Conservation (phyloP, 2,797 vertebrate genomes). For the Hypotaenidia philippensis region DNA sequence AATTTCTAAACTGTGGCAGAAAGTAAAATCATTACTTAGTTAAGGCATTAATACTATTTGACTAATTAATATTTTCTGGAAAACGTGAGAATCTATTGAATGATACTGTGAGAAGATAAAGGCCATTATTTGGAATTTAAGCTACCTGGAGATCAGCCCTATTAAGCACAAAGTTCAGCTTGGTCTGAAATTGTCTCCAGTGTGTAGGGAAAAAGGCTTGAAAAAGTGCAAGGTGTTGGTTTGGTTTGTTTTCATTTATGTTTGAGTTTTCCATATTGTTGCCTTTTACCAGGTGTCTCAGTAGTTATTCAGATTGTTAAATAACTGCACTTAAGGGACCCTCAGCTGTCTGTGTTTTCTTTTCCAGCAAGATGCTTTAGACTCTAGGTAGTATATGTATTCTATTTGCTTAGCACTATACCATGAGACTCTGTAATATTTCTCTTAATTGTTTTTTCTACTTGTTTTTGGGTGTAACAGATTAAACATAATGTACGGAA, state of each 20-base stretch:
- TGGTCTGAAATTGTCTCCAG: neutral
- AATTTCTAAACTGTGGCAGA: neutral
- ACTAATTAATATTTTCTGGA: neutral
- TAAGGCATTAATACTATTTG: neutral
- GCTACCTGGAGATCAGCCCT: neutral
- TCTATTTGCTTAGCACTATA: neutral
- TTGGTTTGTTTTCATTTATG: accelerated
- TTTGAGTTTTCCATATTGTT: neutral
- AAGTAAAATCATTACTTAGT: neutral
- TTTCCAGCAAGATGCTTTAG: neutral
- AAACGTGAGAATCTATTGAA: neutral
- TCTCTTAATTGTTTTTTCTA: neutral
- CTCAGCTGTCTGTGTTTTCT: neutral
- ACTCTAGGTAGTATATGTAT: neutral
- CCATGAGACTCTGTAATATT: neutral
- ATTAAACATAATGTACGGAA: neutral
- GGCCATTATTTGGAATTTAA: neutral
- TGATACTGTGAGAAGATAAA: neutral
- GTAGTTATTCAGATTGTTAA: neutral
- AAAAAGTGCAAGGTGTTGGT: neutral
- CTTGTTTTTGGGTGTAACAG: neutral
- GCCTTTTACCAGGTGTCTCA: neutral
- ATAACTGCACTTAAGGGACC: neutral
- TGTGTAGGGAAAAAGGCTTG: neutral
- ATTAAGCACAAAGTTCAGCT: neutral